Evolutionary conservation across 2,113 vertebrate genomes (phyloP).

Genomic region (Chrysochloris asiatica): DNA sequence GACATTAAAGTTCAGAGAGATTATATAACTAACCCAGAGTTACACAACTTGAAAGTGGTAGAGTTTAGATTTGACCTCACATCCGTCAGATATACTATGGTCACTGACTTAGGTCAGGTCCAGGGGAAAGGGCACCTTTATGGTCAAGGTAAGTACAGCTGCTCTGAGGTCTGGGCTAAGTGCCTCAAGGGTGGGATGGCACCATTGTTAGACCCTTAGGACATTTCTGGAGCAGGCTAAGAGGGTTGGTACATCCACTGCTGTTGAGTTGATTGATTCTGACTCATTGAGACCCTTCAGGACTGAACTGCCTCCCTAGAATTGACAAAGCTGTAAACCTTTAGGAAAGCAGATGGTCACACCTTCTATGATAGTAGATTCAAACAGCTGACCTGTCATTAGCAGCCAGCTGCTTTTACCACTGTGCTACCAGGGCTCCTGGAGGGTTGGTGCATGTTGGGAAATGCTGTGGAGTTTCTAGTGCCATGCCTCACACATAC

Average conservation of each 20-base stretch:
- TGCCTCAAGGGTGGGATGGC: background rate
- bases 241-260: background rate
- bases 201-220: background rate
- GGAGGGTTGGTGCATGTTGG: background rate
- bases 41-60: background rate
- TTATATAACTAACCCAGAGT: background rate
- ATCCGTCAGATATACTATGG: background rate
- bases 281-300: too few relatives aligned
- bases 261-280: too few relatives aligned
- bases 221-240: background rate
- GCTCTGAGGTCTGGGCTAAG: background rate
- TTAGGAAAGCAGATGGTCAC: too few relatives aligned
- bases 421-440: too few relatives aligned
- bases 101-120: background rate
- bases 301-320: too few relatives aligned
- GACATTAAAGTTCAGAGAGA: conserved; percentile 35
- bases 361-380: too few relatives aligned
- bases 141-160: background rate
- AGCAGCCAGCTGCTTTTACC: too few relatives aligned
- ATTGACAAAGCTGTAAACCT: too few relatives aligned
- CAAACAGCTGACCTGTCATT: too few relatives aligned
- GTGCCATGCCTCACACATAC: background rate
- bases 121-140: background rate
- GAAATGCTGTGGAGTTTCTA: background rate
- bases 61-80: background rate